phyloP scores from a whole-genome alignment of 2,888 invertebrate species.

The Syrista parreyssii region DNA sequence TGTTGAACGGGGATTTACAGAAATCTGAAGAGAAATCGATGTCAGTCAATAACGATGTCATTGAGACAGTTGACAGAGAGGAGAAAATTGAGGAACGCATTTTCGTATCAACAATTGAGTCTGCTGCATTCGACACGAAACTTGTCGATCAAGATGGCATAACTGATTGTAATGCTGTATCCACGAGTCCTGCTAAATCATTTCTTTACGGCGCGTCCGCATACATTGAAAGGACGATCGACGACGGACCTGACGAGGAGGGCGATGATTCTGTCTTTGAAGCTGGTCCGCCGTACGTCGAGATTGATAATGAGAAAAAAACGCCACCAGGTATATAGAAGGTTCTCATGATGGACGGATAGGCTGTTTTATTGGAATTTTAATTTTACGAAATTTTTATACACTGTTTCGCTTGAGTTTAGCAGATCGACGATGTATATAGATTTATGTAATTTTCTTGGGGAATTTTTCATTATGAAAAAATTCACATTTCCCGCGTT shows the following conservation, averaged over 20 bases:
- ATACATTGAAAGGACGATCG: conserved; percentile 56
- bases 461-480: neutral
- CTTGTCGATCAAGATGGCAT: neutral
- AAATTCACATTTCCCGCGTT: neutral
- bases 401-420: neutral
- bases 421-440: neutral
- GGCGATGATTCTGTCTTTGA: conserved; percentile 63
- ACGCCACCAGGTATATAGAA: conserved; percentile 13
- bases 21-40: neutral
- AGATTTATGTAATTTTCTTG: no score
- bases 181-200: conserved; percentile 19
- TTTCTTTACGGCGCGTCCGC: conserved; percentile 46
- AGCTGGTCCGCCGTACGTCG: conserved; percentile 20
- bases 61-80: neutral
- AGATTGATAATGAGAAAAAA: conserved; percentile 26
- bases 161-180: neutral
- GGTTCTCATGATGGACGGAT: neutral
- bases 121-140: neutral
- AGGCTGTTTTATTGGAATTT: neutral
- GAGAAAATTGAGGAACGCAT: neutral
- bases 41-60: neutral
- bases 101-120: neutral
- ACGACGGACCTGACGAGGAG: conserved; percentile 58
- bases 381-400: neutral
- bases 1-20: conserved; percentile 5